phyloP scores from a whole-genome alignment of 2,113 vertebrate species.

The Prunella himalayana region DNA sequence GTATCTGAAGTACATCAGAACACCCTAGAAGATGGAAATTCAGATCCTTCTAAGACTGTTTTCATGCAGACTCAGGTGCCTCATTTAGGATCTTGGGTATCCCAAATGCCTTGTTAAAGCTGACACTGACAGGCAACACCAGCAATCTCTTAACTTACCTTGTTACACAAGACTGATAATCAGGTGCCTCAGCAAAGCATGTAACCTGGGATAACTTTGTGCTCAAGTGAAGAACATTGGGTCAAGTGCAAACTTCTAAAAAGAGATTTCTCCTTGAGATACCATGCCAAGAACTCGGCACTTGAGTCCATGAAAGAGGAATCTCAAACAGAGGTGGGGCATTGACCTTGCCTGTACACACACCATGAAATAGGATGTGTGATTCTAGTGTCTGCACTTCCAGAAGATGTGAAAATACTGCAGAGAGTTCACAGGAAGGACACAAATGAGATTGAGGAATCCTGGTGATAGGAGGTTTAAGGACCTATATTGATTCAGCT shows the following conservation, averaged over 20 bases:
- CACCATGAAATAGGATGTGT: not conserved
- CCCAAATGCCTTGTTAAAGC: not conserved
- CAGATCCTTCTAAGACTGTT: not conserved
- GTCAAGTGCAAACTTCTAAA: not conserved
- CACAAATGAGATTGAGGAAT: not conserved
- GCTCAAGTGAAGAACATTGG: not conserved
- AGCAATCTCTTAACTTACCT: not conserved
- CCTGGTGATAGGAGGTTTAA: not conserved
- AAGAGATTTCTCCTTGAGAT: not conserved
- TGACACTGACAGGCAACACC: not conserved
- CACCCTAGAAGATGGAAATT: not conserved
- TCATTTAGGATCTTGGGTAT: not conserved
- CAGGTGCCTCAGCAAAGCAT: not conserved
- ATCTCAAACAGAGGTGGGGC: not conserved
- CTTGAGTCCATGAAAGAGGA: not conserved
- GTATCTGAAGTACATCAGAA: not conserved
- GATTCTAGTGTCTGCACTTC: not conserved
- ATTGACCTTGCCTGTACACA: not conserved
- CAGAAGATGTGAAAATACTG: not conserved
- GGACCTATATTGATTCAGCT: constrained; percentile 38
- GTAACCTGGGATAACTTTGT: not conserved
- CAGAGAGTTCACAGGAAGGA: constrained; percentile 38
- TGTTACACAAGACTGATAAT: not conserved
- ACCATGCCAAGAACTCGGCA: not conserved
- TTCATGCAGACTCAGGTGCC: not conserved